These are phyloP conservation scores for Spea bombifrons DNA, from an alignment of 2,113 vertebrate genomes.

Conservation along the genomic window DNA sequence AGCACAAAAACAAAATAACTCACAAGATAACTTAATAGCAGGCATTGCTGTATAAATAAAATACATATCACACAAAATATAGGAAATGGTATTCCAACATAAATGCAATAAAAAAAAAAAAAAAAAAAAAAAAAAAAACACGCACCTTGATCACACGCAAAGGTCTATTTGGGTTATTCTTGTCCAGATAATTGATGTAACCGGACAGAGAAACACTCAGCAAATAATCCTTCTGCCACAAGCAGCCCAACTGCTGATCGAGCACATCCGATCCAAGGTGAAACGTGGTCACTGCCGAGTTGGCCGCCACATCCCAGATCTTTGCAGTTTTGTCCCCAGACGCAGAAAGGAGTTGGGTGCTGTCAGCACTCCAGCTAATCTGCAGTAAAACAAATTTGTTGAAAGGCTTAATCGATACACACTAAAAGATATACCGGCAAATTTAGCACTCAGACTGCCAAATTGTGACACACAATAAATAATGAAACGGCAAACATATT, in stretches of 20 bases:
- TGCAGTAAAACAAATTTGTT: constrained; percentile 44
- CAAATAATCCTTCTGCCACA: constrained; percentile 92
- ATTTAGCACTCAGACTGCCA: too few relatives aligned
- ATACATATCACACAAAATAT: background rate
- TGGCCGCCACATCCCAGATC: constrained; percentile 85
- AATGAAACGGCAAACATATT: background rate
- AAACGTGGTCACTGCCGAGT: constrained; percentile 81
- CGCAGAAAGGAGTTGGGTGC: constrained; percentile 86
- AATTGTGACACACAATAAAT: background rate
- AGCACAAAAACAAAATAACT: background rate
- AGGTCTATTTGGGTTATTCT: constrained; percentile 86
- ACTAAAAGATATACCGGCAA: too few relatives aligned
- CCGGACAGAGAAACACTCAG: constrained; percentile 88
- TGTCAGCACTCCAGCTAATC: constrained; percentile 89
- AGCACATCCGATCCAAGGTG: constrained; percentile 79
- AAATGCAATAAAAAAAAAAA: background rate
- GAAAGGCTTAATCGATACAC: too few relatives aligned
- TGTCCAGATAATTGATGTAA: constrained; percentile 97
- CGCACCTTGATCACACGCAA: constrained; percentile 85
- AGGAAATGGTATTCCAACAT: background rate
- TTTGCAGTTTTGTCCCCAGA: constrained; percentile 95
- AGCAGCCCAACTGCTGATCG: constrained; percentile 95
- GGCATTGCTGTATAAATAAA: background rate
- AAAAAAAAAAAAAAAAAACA: background rate
- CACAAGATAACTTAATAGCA: background rate